Percentiles rank a stretch among this genome's conserved stretches.
phyloP scores from a whole-genome alignment of 2,888 invertebrate genomes.

The Melieria crassipennis region DNA sequence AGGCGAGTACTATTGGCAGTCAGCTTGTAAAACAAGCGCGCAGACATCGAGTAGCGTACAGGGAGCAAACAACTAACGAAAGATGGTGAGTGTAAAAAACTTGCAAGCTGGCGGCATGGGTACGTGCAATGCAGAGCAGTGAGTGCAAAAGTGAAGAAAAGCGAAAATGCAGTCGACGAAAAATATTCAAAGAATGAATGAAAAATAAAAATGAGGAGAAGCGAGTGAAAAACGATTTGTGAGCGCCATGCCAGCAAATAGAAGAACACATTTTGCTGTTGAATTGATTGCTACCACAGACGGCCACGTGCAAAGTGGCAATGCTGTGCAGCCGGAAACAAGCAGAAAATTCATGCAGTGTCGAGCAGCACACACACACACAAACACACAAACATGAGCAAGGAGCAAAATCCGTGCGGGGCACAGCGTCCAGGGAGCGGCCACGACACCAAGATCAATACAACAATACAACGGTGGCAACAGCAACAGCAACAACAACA shows the following conservation, averaged over 20 bases:
- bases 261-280: conserved; percentile 25
- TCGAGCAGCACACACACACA: not conserved
- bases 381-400: not conserved
- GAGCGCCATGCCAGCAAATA: conserved; percentile 18
- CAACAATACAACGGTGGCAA: too few relatives aligned
- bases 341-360: too few relatives aligned
- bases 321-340: too few relatives aligned
- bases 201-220: conserved; percentile 10
- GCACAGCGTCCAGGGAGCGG: too few relatives aligned
- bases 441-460: too few relatives aligned
- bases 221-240: conserved; percentile 16
- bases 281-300: conserved; percentile 25
- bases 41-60: not conserved
- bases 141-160: conserved; percentile 6
- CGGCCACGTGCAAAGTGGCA: too few relatives aligned
- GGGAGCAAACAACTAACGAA: not conserved
- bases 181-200: not conserved
- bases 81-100: not conserved
- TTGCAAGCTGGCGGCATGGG: not conserved
- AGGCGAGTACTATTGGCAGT: conserved; percentile 14
- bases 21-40: conserved; percentile 27
- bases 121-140: conserved; percentile 10
- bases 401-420: not conserved
- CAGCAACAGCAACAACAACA: too few relatives aligned
- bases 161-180: not conserved